Evolutionary conservation across 1,140 invertebrate species (phyloP), one percentile per base, ranked within the genome.

Genomic region (Hyles vespertilio): DNA sequence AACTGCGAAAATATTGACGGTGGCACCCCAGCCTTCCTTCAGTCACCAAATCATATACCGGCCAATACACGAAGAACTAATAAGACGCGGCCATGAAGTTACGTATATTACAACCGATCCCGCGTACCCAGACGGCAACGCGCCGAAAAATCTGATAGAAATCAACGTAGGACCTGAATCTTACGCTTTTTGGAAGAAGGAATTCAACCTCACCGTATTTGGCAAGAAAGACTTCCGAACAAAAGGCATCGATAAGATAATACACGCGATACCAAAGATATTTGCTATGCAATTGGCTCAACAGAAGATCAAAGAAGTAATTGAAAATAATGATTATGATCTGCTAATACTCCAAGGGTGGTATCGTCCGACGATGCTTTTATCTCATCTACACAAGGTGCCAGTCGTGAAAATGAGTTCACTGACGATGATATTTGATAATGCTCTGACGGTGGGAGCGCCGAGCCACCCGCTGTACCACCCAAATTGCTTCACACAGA

Each of bases 381-480:
- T 43, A 32, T 47, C 44, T 8, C 45, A 56, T 34, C 22, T 56
- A n/a, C 45, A 56, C 32, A 56, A 56, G 48, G 54, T 47, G 5
- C 54, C 54, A 0, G 46, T 48, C 0, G 9, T 56, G 11, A 32
- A 47, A 34, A 5, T 56, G 3, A 47, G 44, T 48, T 48, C 54
- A 33, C 7, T 47, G 2, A 43, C 43, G 3, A 47, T 48, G 44
- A 8, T 2, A 7, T 33, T 34, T 9, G 44, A 34, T 33, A 48
- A 47, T n/a, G 43, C 44, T 3, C 43, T 46, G 2, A 47, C 11
- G 10, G 12, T 47, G 9, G 54, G 54, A 9, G 6, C 11, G 3
- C 44, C 54, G 5, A 9, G 8, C 8, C 54, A 56, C 45, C 44
- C 44, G 9, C 11, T 48, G 3, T 32, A 33, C 8, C 33, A 56